These are phyloP conservation scores for Schizopygopsis pylzovi DNA, from an alignment of 2,797 vertebrate genomes.

Conservation along the genomic window DNA sequence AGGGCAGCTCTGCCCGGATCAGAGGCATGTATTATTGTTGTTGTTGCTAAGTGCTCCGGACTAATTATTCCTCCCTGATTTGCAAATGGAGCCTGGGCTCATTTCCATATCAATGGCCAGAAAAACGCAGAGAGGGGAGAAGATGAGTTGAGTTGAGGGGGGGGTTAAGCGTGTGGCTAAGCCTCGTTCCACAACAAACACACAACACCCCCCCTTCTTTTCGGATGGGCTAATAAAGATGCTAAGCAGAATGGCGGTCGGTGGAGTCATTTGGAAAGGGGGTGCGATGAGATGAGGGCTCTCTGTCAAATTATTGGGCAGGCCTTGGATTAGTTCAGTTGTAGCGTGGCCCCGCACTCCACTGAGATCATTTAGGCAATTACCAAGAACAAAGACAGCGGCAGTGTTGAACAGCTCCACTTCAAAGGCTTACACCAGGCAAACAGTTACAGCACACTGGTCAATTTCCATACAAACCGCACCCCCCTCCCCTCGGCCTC, in stretches of 20 bases:
- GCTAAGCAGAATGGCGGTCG: slow-evolving; percentile 75
- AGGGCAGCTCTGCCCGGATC: slow-evolving; percentile 74
- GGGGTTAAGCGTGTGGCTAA: slow-evolving; percentile 76
- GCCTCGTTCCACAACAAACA: slow-evolving; percentile 79
- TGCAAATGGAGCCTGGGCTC: slow-evolving; percentile 72
- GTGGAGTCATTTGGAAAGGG: slow-evolving; percentile 54
- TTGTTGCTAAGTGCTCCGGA: slow-evolving; percentile 80
- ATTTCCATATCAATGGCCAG: slow-evolving; percentile 81
- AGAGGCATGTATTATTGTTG: slow-evolving; percentile 78
- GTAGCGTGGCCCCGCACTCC: slow-evolving; percentile 78
- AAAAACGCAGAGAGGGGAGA: slow-evolving; percentile 68
- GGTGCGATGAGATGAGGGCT: slow-evolving; percentile 66
- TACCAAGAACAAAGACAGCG: slow-evolving; percentile 85
- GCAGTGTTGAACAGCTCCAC: slow-evolving; percentile 80
- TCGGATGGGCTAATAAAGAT: slow-evolving; percentile 74
- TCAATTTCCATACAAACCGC: slow-evolving; percentile 85
- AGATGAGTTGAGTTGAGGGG: slow-evolving; percentile 58
- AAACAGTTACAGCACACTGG: slow-evolving; percentile 83
- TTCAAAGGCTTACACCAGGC: slow-evolving; percentile 82
- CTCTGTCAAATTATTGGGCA: slow-evolving; percentile 82
- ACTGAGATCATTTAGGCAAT: slow-evolving; percentile 88
- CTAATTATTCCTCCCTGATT: slow-evolving; percentile 86
- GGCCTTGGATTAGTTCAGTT: slow-evolving; percentile 82
- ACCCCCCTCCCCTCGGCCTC: slow-evolving; percentile 64
- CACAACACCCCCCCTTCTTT: slow-evolving; percentile 54